These are phyloP conservation scores for Ailuropoda melanoleuca DNA, from an alignment of 2,113 vertebrate species.

Conservation along the genomic window DNA sequence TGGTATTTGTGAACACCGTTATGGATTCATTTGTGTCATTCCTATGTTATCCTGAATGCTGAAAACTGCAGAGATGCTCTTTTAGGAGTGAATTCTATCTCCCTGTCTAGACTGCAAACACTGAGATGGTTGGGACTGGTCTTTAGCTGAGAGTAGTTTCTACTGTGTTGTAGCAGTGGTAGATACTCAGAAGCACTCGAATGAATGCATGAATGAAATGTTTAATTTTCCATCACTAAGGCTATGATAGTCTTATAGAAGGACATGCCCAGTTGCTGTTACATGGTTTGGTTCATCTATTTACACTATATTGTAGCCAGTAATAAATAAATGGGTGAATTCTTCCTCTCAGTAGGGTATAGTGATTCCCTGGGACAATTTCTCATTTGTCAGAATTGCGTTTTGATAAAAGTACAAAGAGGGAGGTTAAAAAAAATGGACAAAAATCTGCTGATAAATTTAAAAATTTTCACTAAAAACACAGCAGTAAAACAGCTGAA, in stretches of 20 bases:
- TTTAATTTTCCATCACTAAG: constrained; percentile 35
- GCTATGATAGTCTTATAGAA: not conserved
- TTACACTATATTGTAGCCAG: not conserved
- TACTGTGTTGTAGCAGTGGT: not conserved
- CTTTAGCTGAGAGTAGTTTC: not conserved
- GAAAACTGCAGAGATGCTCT: not conserved
- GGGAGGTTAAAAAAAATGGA: not conserved
- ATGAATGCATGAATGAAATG: constrained; percentile 17
- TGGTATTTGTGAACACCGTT: not conserved
- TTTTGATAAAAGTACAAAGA: constrained; percentile 41
- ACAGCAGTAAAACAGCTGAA: constrained; percentile 60
- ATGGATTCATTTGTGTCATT: not conserved
- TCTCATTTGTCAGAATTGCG: constrained; percentile 61
- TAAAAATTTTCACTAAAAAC: constrained; percentile 67
- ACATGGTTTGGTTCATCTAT: constrained; percentile 25
- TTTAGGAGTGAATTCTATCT: not conserved
- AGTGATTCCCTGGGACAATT: constrained; percentile 43
- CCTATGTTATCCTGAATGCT: not conserved
- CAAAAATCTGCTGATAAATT: constrained; percentile 72
- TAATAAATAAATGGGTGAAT: constrained; percentile 58
- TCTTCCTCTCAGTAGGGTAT: not conserved
- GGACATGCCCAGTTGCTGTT: not conserved
- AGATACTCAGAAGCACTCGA: not conserved
- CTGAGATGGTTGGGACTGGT: not conserved
- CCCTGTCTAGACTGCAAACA: not conserved